phyloP scores from a whole-genome alignment of 2,888 invertebrate genomes.

The Pristionchus exspectatus region DNA sequence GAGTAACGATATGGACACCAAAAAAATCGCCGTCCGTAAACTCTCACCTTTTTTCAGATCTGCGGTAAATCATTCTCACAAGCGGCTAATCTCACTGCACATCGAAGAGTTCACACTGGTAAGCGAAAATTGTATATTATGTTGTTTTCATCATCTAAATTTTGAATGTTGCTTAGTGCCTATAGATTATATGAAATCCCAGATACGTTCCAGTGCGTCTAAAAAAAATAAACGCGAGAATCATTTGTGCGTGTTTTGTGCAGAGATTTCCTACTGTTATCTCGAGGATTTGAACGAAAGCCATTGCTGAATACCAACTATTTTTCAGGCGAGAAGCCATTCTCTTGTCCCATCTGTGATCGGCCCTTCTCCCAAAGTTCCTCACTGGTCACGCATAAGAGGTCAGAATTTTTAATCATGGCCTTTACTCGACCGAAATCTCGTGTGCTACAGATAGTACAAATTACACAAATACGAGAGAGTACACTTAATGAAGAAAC shows the following conservation, averaged over 20 bases:
- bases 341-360: constrained; percentile 96
- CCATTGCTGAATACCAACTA: too few relatives aligned
- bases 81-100: constrained; percentile 97
- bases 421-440: neutral
- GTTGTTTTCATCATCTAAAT: too few relatives aligned
- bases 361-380: constrained; percentile 96
- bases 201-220: too few relatives aligned
- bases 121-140: neutral
- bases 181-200: too few relatives aligned
- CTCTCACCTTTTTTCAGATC: constrained; percentile 79
- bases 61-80: constrained; percentile 88
- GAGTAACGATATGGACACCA: neutral
- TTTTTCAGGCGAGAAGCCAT: constrained; percentile 94
- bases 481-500: too few relatives aligned
- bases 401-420: constrained; percentile 80
- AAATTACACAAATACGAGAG: too few relatives aligned
- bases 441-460: too few relatives aligned
- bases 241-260: too few relatives aligned
- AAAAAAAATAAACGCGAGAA: too few relatives aligned
- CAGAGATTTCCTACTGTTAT: too few relatives aligned
- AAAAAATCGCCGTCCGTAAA: neutral
- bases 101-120: constrained; percentile 89
- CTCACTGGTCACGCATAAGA: constrained; percentile 96
- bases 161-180: too few relatives aligned
- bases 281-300: too few relatives aligned